Evolutionary conservation across 2,797 vertebrate species (phyloP), one percentile per base, ranked within the genome.

Genomic region (Rhynchonycteris naso): DNA sequence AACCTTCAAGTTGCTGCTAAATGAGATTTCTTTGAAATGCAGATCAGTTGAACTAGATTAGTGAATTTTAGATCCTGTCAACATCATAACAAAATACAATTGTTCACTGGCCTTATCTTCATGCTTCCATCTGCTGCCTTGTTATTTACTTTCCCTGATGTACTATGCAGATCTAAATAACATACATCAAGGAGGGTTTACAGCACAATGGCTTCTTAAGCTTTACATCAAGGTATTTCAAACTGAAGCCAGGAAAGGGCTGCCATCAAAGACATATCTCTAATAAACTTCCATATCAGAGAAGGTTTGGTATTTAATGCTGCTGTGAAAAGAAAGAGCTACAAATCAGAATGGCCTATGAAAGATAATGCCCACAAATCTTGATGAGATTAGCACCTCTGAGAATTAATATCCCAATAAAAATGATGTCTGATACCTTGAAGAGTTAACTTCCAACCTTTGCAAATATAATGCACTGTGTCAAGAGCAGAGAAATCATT

Each of bases 1-100:
- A 99, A 98, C 98, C 98, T 99, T 98, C 98, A 98, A 99, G 98
- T 99, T 98, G 98, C 99, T 99, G 99, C 99, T 99, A 99, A 99
- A 99, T 99, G 99, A 99, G 99, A 99, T 99, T 99, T 99, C 99
- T 99, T 99, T 99, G 99, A 99, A 99, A 99, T 99, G 99, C 99
- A 99, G 99, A 99, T 99, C 99, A 99, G 99, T 99, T 99, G 99
- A 98, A 99, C 99, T 99, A 99, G 99, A 99, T 99, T 99, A 99
- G 99, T 99, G 99, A 99, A 99, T 99, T 99, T 99, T 99, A 99
- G 99, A 99, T 99, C 99, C 99, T 99, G 99, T 99, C 99, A 99
- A 99, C 99, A 99, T 99, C 99, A 99, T 99, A 99, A 99, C 99
- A 99, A 99, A 99, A 99, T 99, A 99, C 99, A 99, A 99, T 99